These are phyloP conservation scores for Antechinus stuartii DNA, from an alignment of 2,113 vertebrate genomes.

Conservation along the genomic window DNA sequence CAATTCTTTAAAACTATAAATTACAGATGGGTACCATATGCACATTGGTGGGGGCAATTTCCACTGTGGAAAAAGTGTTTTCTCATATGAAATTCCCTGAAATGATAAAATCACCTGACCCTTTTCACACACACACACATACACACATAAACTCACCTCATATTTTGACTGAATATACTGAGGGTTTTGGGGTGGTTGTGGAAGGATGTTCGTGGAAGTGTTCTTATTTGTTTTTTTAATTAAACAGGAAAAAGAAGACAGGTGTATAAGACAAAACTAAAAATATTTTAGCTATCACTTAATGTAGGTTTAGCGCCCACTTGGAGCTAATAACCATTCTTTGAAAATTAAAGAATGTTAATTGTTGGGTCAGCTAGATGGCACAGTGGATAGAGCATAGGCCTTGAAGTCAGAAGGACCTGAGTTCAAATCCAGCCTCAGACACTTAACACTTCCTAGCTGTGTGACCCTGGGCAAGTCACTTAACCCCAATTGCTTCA, in stretches of 20 bases:
- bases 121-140: not conserved
- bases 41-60: not conserved
- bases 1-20: not conserved
- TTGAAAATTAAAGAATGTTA: not conserved
- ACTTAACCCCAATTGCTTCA: too few species aligned
- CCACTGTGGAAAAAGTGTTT: not conserved
- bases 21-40: not conserved
- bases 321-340: not conserved
- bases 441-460: too few species aligned
- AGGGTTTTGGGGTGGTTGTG: too few species aligned
- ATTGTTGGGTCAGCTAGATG: not conserved
- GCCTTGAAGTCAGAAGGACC: too few species aligned
- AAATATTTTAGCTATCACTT: not conserved
- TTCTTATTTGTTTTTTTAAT: not conserved
- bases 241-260: not conserved
- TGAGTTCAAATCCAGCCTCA: too few species aligned
- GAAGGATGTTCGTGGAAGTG: not conserved
- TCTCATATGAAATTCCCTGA: not conserved
- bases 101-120: not conserved
- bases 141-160: not conserved
- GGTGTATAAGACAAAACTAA: not conserved
- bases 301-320: not conserved
- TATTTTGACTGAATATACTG: not conserved
- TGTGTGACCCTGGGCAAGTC: too few species aligned
- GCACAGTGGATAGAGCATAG: too few species aligned